Evolutionary conservation across 30 jellyfish, hydroid and myxozoan species (phyloP), one percentile per base, ranked within the genome.

Genomic region (Hydractinia symbiolongicarpus): DNA sequence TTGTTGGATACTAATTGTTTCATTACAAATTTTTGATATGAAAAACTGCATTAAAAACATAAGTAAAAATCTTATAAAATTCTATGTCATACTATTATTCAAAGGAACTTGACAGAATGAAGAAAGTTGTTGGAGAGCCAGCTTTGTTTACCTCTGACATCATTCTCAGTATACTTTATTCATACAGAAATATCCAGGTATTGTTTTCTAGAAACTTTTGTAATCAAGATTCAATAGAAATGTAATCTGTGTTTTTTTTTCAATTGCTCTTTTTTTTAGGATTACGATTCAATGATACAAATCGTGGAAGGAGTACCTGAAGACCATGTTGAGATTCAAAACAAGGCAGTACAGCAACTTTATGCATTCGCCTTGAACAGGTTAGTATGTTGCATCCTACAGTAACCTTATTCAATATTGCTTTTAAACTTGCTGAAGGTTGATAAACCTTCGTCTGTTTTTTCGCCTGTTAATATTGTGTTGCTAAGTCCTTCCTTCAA

Each of bases 111-210:
- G 81, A 93, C 76, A 61, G 95, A 58, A 88, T 93, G 96, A 84
- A 86, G 73, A 71, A 57, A 53, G 66, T 87, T 53, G 85, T 93
- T 30, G 96, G 88, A 7, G 98, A 93, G 51, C 98, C 98, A 55
- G 89, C 95, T 7, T 66, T 93, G 14, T 93, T 93, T 76, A 66
- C 98, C 0, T 95, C 98, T 4, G 96, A 93, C 64, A 84, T 88
- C 58, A 87, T 93, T 61, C 72, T 87, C 69, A 93, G 86, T 64
- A 56, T 93, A 62, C 82, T 93, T 50, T 79, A 88, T 58, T 88
- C 98, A 5, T 93, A 93, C 89, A 53, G 98, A 61, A 96, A 93
- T 57, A 88, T 93, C 40, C 98, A 93, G 96, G 98, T 93, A 76
- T 10, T 30, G 19, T 64, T 44, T 64, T 64, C 15, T 13, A 64